Evolutionary conservation across 2,797 vertebrate species (phyloP), one percentile per base, ranked within the genome.

Genomic region (Onychomys arenicola): DNA sequence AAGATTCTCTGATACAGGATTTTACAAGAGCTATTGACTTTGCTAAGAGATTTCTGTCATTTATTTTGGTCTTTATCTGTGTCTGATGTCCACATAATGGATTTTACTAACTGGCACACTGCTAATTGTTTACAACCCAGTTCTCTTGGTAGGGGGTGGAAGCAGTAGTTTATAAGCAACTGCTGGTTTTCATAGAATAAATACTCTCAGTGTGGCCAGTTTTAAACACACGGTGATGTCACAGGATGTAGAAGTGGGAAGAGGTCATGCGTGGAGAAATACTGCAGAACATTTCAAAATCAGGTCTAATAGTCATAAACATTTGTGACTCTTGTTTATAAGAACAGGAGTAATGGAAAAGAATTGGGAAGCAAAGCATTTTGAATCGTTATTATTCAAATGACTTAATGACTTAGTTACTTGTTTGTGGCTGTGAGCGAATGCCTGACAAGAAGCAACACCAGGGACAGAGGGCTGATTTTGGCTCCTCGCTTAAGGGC

Each of bases 111-210:
- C 21, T 37, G 67, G 32, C 34, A 19, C 43, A 3, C 34, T 93
- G 59, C 43, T 78, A 82, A 78, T 55, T 63, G 21, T 83, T 94
- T 93, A 77, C 71, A 91, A 85, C 25, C 59, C 7, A 92, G 65
- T 46, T 93, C 81, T 90, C 5, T 5, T 52, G 2, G 43, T 0
- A 13, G 32, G 63, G 1, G 0, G 25, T 63, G 34, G 69, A 57
- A 82, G 16, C 27, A 23, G 77, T 59, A 14, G 52, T 94, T 86
- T 86, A 27, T 27, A 91, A 29, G 6, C 25, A 52, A 27, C 40
- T 86, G 87, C 57, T 83, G 59, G 91, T 80, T 87, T 95, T 59
- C 57, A 80, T 46, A 77, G 81, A 75, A 61, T 59, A 76, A 97
- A 86, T 75, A 75, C 27, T 87, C 27, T 55, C 46, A 49, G 29